A percentile compares a stretch with the other conserved stretches of the same genome.
Evolutionary conservation across 2,113 vertebrate species (phyloP).

Genomic region (Phylloscopus trochilus): DNA sequence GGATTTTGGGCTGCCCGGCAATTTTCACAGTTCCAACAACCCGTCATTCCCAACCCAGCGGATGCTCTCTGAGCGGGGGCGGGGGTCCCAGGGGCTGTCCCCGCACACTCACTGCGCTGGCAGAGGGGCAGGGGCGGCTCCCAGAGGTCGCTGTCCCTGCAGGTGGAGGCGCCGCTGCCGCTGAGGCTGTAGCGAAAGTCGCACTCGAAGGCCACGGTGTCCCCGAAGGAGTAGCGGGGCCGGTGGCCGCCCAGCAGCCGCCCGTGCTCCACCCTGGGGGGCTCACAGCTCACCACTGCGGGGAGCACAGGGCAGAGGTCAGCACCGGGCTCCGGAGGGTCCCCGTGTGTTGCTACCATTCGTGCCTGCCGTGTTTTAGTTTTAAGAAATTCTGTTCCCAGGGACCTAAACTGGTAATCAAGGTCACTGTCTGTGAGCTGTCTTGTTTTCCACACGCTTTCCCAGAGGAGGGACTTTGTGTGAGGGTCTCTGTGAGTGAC

Average conservation of each 20-base stretch:
- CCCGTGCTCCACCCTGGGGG: neutral
- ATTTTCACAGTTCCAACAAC: fast-evolving
- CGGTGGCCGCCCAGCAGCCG: neutral
- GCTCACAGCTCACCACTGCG: neutral
- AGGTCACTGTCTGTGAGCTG: too few species aligned
- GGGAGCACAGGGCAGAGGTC: neutral
- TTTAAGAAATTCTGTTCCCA: too few species aligned
- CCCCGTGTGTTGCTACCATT: too few species aligned
- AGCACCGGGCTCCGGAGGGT: neutral
- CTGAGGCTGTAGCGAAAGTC: neutral
- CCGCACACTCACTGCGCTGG: conserved; percentile 27
- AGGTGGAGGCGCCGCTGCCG: neutral
- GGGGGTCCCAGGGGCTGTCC: neutral
- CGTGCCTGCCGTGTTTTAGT: too few species aligned
- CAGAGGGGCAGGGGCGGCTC: neutral
- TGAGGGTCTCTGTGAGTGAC: too few species aligned
- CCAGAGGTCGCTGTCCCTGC: neutral
- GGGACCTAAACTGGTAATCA: too few species aligned
- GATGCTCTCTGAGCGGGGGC: fast-evolving
- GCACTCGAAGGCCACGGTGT: neutral
- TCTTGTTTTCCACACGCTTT: too few species aligned
- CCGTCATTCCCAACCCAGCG: fast-evolving
- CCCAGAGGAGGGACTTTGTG: too few species aligned
- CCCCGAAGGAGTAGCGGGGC: neutral
- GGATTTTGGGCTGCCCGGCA: fast-evolving